phyloP scores from a whole-genome alignment of 2,113 vertebrate species.

The Paradisaea rubra region DNA sequence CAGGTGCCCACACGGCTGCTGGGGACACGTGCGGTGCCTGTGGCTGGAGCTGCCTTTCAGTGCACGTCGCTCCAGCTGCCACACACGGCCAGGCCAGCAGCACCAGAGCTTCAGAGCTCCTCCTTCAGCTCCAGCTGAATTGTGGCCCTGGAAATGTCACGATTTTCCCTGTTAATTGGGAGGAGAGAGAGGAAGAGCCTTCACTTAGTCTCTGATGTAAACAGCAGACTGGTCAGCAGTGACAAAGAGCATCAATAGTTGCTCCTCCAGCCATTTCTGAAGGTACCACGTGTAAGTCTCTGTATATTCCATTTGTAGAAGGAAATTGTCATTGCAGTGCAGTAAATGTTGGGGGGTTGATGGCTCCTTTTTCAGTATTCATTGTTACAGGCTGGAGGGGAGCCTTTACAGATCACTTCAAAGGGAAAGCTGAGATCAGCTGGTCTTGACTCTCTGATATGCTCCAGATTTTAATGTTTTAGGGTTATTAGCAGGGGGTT shows the following conservation, averaged over 20 bases:
- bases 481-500: background rate
- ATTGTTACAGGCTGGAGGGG: background rate
- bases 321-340: background rate
- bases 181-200: background rate
- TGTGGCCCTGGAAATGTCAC: background rate
- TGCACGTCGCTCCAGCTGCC: background rate
- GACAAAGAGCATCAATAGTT: background rate
- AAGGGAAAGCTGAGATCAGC: background rate
- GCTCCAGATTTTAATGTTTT: background rate
- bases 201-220: background rate
- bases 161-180: background rate
- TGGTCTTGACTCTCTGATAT: background rate
- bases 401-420: background rate
- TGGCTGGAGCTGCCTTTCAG: background rate
- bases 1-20: background rate
- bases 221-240: background rate
- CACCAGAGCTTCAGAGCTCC: background rate
- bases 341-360: background rate
- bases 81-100: background rate
- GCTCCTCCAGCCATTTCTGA: background rate
- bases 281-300: background rate
- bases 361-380: background rate
- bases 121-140: background rate
- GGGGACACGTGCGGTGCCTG: fast-evolving
- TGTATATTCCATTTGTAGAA: background rate